These are phyloP conservation scores for Dioctria rufipes DNA, from an alignment of 2,888 invertebrate genomes.

Conservation along the genomic window DNA sequence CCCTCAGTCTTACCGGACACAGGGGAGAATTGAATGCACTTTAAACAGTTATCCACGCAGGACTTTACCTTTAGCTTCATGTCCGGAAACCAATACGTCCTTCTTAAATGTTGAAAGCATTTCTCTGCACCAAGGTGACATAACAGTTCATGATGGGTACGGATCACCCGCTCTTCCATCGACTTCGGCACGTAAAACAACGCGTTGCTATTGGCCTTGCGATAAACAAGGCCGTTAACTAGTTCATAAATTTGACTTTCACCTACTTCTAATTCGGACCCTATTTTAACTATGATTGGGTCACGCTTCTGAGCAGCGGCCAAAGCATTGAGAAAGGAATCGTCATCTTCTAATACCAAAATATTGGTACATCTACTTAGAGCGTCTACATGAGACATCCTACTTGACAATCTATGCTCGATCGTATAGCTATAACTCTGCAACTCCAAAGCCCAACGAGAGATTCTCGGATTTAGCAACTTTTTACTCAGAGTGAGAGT, in stretches of 20 bases:
- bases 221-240: conserved; percentile 53
- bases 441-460: too few relatives aligned
- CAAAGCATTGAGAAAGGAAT: too few relatives aligned
- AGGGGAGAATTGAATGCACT: conserved; percentile 52
- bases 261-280: background rate
- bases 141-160: conserved; percentile 60
- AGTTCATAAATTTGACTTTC: conserved; percentile 39
- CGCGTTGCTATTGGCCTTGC: conserved; percentile 38
- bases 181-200: conserved; percentile 58
- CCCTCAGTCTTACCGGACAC: conserved; percentile 60
- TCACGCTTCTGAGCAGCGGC: background rate
- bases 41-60: conserved; percentile 43
- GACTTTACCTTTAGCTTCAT: conserved; percentile 57
- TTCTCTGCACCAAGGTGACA: conserved; percentile 61
- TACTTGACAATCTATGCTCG: background rate
- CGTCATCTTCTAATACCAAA: too few relatives aligned
- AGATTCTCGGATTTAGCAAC: too few relatives aligned
- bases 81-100: conserved; percentile 64
- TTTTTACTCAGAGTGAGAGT: too few relatives aligned
- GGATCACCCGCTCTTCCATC: conserved; percentile 61
- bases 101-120: conserved; percentile 58
- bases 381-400: background rate
- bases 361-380: background rate
- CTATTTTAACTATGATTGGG: background rate
- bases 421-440: too few relatives aligned